A percentile compares a stretch with the other conserved stretches of the same genome.
These are phyloP conservation scores for Thomomys bottae DNA, from an alignment of 2,113 vertebrate species.

Conservation along the genomic window DNA sequence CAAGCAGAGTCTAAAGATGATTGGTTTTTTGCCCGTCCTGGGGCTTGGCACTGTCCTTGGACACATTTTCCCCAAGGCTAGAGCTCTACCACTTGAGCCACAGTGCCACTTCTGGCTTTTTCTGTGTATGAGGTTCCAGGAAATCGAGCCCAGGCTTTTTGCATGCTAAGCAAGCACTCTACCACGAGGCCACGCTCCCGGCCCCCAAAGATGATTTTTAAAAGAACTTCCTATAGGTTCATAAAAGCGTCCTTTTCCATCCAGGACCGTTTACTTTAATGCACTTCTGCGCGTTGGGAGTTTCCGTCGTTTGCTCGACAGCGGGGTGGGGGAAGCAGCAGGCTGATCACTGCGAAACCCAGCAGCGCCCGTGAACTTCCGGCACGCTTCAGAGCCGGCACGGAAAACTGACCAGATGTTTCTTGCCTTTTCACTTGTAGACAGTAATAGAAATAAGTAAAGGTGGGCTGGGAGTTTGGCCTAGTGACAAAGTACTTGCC, in stretches of 20 bases:
- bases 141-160: too few species aligned
- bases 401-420: neutral
- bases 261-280: neutral
- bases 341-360: neutral
- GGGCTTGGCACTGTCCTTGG: too few species aligned
- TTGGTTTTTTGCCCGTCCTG: too few species aligned
- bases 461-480: too few species aligned
- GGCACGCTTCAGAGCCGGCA: accelerated
- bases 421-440: neutral
- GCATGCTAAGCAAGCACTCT: too few species aligned
- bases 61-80: too few species aligned
- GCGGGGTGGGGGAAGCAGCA: neutral
- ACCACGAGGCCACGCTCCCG: too few species aligned
- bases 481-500: too few species aligned
- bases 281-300: neutral
- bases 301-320: accelerated
- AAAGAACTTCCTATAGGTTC: neutral
- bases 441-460: neutral
- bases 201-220: neutral
- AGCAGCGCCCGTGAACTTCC: neutral
- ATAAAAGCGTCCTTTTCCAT: neutral
- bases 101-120: too few species aligned
- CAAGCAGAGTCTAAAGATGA: too few species aligned
- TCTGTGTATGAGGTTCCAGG: too few species aligned
- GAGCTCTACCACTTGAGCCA: too few species aligned